A percentile compares a stretch with the other conserved stretches of the same genome.
Conservation (phyloP, 2,113 vertebrate species). For the Todiramphus saurophagus region DNA sequence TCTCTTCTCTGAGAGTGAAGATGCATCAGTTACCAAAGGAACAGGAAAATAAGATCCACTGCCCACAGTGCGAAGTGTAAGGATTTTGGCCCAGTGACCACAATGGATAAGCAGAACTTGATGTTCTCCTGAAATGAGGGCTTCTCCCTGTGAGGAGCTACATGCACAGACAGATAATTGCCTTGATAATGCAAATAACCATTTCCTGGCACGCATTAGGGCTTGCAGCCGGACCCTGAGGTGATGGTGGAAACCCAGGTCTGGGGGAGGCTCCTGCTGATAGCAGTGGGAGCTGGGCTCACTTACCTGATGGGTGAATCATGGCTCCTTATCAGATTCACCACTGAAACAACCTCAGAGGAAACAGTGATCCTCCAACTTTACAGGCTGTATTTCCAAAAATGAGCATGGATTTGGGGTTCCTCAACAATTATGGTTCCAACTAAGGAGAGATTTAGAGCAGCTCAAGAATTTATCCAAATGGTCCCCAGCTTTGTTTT, state of each 20-base stretch:
- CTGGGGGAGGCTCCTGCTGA: not conserved
- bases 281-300: not conserved
- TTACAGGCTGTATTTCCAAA: not conserved
- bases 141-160: not conserved
- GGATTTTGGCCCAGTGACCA: not conserved
- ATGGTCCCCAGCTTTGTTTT: not conserved
- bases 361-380: not conserved
- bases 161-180: not conserved
- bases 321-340: not conserved
- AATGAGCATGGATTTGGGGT: not conserved
- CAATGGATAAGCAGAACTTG: not conserved
- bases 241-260: not conserved
- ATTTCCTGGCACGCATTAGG: not conserved
- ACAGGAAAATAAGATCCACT: not conserved
- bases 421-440: not conserved
- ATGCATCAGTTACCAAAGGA: not conserved
- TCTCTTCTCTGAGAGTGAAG: accelerated
- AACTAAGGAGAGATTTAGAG: not conserved
- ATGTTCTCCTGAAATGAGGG: not conserved
- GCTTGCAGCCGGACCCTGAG: not conserved
- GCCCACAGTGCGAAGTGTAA: not conserved
- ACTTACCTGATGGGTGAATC: not conserved
- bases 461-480: not conserved
- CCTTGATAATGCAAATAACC: not conserved
- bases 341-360: not conserved